Conservation (phyloP, 2,797 vertebrate species). For the Dallia pectoralis region DNA sequence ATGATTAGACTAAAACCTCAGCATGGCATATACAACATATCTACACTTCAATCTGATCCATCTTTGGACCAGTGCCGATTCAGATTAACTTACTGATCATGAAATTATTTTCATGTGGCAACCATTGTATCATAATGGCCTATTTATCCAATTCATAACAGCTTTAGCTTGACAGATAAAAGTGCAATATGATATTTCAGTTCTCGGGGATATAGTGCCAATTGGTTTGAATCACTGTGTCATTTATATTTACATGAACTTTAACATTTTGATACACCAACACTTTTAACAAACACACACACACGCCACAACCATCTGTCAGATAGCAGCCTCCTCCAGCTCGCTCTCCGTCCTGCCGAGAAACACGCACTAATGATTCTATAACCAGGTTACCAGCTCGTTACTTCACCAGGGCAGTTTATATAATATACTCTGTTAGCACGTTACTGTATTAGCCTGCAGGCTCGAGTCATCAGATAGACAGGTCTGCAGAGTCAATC, state of each 20-base stretch:
- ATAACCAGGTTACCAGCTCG: conserved; percentile 71
- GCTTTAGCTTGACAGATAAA: background rate
- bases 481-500: conserved; percentile 53
- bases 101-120: too few species aligned
- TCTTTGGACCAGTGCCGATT: background rate
- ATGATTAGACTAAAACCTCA: background rate
- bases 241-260: background rate
- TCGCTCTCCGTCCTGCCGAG: conserved; percentile 42
- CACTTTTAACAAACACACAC: conserved; percentile 34
- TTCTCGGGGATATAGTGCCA: background rate
- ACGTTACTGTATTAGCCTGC: conserved; percentile 26
- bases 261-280: conserved; percentile 22
- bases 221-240: background rate
- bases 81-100: background rate
- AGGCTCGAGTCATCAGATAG: conserved; percentile 42
- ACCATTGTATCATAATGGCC: background rate
- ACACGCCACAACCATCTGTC: conserved; percentile 70
- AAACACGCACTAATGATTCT: conserved; percentile 70
- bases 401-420: conserved; percentile 38
- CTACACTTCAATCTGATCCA: background rate
- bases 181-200: background rate
- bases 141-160: background rate
- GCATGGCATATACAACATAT: background rate
- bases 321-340: conserved; percentile 59
- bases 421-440: conserved; percentile 54